phyloP scores from a whole-genome alignment of 2,113 vertebrate genomes.

The Muntiacus reevesi region DNA sequence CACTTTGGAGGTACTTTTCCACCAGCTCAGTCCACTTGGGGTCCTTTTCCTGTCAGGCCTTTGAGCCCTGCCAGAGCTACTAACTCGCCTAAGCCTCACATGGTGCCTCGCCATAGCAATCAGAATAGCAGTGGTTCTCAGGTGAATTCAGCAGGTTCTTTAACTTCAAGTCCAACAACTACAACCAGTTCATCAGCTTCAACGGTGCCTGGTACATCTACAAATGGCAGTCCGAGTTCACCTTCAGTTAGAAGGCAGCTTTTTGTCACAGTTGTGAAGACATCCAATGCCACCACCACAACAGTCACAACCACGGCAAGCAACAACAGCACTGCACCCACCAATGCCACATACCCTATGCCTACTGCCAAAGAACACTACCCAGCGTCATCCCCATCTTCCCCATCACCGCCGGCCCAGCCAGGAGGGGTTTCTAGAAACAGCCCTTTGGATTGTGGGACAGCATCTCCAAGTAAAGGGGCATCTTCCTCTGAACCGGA shows the following conservation, averaged over 20 bases:
- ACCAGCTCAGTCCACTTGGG: constrained; percentile 96
- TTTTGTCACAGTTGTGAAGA: constrained; percentile 92
- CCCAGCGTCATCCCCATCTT: constrained; percentile 82
- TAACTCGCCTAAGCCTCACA: constrained; percentile 95
- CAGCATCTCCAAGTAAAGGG: constrained; percentile 83
- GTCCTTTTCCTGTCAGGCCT: constrained; percentile 96
- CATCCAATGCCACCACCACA: constrained; percentile 82
- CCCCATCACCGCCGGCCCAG: constrained; percentile 83
- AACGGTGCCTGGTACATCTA: constrained; percentile 81
- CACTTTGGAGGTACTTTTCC: constrained; percentile 98
- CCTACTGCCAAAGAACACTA: constrained; percentile 89
- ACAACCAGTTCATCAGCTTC: constrained; percentile 81
- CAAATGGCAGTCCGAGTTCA: constrained; percentile 86
- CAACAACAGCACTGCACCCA: constrained; percentile 82
- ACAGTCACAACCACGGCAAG: constrained; percentile 85
- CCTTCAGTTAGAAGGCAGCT: constrained; percentile 96
- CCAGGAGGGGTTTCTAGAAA: constrained; percentile 78
- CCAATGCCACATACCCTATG: constrained; percentile 82
- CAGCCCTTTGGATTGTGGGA: constrained; percentile 82
- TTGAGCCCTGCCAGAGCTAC: constrained; percentile 95
- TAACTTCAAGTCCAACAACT: constrained; percentile 80
- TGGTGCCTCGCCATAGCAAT: constrained; percentile 87
- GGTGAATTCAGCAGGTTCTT: constrained; percentile 82
- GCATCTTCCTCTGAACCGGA: constrained; percentile 77
- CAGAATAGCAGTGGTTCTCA: constrained; percentile 89